Conservation (phyloP, 2,113 vertebrate genomes). For the Hippoglossus stenolepis region DNA sequence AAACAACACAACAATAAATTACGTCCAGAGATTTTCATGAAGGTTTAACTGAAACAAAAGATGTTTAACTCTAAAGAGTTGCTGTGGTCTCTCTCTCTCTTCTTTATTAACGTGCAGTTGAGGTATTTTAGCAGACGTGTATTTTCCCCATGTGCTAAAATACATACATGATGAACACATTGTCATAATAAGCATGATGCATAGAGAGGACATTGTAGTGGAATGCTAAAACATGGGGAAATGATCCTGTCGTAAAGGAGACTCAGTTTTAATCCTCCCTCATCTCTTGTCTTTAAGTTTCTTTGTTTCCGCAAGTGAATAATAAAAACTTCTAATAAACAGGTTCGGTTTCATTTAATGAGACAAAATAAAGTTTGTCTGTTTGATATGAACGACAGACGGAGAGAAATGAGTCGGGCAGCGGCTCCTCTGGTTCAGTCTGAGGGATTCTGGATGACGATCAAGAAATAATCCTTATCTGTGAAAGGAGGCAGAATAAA, state of each 20-base stretch:
- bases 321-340: too few relatives aligned
- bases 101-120: neutral
- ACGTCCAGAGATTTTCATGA: neutral
- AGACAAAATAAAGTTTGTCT: constrained; percentile 35
- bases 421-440: constrained; percentile 78
- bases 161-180: neutral
- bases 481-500: constrained; percentile 45
- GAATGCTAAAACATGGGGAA: constrained; percentile 44
- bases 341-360: neutral
- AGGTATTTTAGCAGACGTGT: neutral
- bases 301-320: neutral
- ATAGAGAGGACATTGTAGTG: neutral
- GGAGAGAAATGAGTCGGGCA: neutral
- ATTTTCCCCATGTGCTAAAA: neutral
- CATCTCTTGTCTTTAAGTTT: neutral
- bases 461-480: constrained; percentile 99
- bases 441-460: constrained; percentile 95
- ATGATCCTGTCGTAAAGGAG: neutral
- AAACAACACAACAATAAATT: constrained; percentile 58
- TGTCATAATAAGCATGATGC: too few relatives aligned
- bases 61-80: neutral
- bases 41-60: neutral
- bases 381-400: constrained; percentile 31
- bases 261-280: neutral
- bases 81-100: neutral